A percentile compares a stretch with the other conserved stretches of the same genome.
Conservation (phyloP, 2,888 invertebrate species). For the Tanypteryx hageni region DNA sequence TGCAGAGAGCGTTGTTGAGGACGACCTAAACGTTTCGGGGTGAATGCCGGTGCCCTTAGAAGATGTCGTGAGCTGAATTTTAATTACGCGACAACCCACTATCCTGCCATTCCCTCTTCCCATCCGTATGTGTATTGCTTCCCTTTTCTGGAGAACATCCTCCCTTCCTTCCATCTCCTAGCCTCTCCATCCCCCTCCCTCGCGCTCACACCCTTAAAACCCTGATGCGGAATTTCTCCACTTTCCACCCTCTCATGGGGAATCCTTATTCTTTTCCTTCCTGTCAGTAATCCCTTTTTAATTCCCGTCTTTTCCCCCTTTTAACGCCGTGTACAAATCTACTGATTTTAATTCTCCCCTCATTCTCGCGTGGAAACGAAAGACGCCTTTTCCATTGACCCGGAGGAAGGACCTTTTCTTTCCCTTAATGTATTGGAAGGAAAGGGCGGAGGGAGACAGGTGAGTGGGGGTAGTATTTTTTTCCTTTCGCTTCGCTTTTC, state of each 20-base stretch:
- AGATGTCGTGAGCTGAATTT: conserved; percentile 46
- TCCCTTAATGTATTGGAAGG: neutral
- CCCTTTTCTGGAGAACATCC: neutral
- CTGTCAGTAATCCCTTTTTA: neutral
- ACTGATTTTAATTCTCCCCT: neutral
- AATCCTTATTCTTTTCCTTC: neutral
- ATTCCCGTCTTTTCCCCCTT: neutral
- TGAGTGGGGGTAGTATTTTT: neutral
- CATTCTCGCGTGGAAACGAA: neutral
- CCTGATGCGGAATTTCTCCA: too few species aligned
- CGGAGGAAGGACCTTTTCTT: neutral
- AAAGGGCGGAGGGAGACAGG: neutral
- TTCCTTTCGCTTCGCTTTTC: neutral
- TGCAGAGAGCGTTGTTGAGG: neutral
- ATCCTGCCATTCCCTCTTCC: neutral
- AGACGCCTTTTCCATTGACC: neutral
- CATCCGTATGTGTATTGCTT: neutral
- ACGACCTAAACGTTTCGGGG: conserved; percentile 37
- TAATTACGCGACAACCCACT: conserved; percentile 22
- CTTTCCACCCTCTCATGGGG: neutral
- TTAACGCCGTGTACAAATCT: conserved; percentile 4
- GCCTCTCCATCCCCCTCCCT: neutral
- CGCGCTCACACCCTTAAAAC: neutral
- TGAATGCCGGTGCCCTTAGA: conserved; percentile 30
- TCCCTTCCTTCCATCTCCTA: neutral